Conservation (phyloP, 2,113 vertebrate species). For the Myiagra hebetior region DNA sequence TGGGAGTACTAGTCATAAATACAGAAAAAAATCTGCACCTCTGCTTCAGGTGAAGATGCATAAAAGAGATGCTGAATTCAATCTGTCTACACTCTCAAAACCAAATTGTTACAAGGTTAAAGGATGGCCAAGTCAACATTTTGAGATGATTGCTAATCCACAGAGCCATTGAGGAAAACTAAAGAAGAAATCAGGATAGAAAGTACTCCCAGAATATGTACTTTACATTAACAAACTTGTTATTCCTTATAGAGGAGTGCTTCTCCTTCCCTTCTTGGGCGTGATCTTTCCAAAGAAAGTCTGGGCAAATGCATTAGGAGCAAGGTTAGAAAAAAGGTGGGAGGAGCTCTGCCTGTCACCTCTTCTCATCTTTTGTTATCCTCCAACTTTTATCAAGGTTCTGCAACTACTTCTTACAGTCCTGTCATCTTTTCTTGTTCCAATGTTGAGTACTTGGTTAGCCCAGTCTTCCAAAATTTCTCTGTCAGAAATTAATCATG, state of each 20-base stretch:
- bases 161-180: neutral
- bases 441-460: rapidly evolving
- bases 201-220: neutral
- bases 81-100: neutral
- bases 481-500: neutral
- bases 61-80: neutral
- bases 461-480: neutral
- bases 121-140: neutral
- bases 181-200: neutral
- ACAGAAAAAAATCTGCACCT: neutral
- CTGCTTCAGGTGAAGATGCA: neutral
- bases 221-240: neutral
- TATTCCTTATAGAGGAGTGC: neutral
- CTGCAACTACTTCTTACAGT: neutral
- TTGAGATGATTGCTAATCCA: neutral
- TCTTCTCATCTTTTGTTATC: neutral
- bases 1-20: neutral
- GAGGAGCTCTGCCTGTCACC: neutral
- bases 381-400: neutral
- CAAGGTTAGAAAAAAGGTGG: neutral
- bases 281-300: neutral
- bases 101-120: neutral
- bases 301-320: neutral
- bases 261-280: neutral
- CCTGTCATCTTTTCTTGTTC: neutral